These are phyloP conservation scores for Thecocarcelia acutangulata DNA, from an alignment of 2,888 invertebrate species.

Conservation along the genomic window DNA sequence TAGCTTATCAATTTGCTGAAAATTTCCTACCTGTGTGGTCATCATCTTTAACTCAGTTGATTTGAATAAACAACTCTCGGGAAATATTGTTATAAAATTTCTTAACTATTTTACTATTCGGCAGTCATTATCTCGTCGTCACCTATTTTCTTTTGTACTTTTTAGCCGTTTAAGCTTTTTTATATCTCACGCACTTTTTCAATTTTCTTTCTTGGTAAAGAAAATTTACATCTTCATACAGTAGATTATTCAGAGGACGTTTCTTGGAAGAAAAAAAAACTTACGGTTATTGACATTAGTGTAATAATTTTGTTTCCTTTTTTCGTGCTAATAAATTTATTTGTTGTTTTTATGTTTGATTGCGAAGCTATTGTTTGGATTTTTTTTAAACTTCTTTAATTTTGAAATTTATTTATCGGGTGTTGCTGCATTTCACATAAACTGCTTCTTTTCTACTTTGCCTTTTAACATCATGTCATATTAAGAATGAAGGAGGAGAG, in stretches of 20 bases:
- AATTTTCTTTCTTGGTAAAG: conserved; percentile 58
- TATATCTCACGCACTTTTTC: conserved; percentile 65
- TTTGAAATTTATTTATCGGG: conserved; percentile 70
- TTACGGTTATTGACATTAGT: conserved; percentile 81
- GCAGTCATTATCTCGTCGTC: conserved; percentile 32
- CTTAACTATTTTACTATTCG: conserved; percentile 24
- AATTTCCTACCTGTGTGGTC: conserved; percentile 59
- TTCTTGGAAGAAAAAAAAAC: conserved; percentile 68
- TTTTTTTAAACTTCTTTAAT: conserved; percentile 62
- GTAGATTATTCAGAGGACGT: conserved; percentile 39
- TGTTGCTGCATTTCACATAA: conserved; percentile 70
- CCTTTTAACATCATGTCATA: conserved; percentile 23
- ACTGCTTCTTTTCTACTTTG: conserved; percentile 60
- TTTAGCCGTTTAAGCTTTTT: conserved; percentile 41
- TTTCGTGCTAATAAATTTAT: conserved; percentile 57
- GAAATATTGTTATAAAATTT: conserved; percentile 19
- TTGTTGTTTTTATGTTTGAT: conserved; percentile 47
- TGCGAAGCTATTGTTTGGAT: conserved; percentile 20
- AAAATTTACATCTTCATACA: conserved; percentile 46
- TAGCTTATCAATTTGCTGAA: background rate
- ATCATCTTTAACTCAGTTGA: conserved; percentile 14
- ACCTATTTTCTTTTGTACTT: conserved; percentile 26
- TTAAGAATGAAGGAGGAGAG: conserved; percentile 22
- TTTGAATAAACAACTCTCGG: conserved; percentile 16
- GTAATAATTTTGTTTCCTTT: conserved; percentile 73